Evolutionary conservation across 2,888 invertebrate genomes (phyloP).

Genomic region (Hypsopygia costalis): DNA sequence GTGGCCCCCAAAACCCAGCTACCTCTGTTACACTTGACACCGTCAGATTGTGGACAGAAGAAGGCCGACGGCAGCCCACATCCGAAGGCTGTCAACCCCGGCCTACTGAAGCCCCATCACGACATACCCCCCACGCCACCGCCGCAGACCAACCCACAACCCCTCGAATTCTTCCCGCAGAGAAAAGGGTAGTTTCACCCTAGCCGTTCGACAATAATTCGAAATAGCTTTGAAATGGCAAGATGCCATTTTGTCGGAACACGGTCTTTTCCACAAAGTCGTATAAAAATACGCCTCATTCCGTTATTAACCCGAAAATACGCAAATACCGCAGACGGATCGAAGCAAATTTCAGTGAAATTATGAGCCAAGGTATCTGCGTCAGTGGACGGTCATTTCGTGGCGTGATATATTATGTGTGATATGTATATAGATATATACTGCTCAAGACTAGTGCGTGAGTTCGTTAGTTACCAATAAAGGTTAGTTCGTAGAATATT

Average conservation of each 20-base stretch:
- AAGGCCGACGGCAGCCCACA: constrained; percentile 39
- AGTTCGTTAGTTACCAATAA: neutral
- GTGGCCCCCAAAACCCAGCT: constrained; percentile 50
- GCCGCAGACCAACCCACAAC: constrained; percentile 53
- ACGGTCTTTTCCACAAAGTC: constrained; percentile 53
- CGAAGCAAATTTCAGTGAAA: constrained; percentile 34
- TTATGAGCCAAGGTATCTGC: constrained; percentile 28
- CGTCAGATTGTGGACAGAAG: constrained; percentile 49
- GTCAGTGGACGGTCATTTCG: constrained; percentile 27
- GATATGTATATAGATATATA: no score
- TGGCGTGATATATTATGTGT: constrained; percentile 11
- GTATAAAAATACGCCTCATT: constrained; percentile 61
- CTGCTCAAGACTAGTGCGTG: constrained; percentile 13
- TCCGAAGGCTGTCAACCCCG: constrained; percentile 45
- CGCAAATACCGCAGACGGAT: constrained; percentile 43
- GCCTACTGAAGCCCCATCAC: constrained; percentile 63
- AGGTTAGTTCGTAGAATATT: no score
- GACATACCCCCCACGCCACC: constrained; percentile 71
- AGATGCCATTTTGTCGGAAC: constrained; percentile 60
- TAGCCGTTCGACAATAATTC: constrained; percentile 26
- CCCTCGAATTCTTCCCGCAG: constrained; percentile 60
- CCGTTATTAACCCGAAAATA: constrained; percentile 39
- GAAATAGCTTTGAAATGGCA: constrained; percentile 56
- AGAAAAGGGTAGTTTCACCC: constrained; percentile 56
- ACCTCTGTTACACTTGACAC: constrained; percentile 62